phyloP scores from a whole-genome alignment of 2,797 vertebrate genomes.

The Lagodon rhomboides region DNA sequence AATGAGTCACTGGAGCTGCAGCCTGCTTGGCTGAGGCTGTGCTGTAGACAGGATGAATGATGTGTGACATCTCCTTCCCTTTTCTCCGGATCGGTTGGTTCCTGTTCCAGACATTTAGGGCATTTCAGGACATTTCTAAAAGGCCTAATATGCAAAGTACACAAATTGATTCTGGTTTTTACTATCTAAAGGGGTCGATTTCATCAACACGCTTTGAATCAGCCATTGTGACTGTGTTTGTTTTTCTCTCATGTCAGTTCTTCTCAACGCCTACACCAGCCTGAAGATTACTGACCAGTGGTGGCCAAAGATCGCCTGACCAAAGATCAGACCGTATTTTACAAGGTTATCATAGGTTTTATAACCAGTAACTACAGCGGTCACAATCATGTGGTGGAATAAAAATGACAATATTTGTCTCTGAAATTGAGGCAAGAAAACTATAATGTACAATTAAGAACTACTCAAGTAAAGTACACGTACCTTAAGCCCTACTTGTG shows the following conservation, averaged over 20 bases:
- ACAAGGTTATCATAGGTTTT: neutral
- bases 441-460: neutral
- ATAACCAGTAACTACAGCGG: neutral
- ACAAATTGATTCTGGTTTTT: neutral
- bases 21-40: conserved; percentile 9
- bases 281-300: too few relatives aligned
- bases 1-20: conserved; percentile 45
- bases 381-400: neutral
- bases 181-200: neutral
- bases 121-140: neutral
- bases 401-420: neutral
- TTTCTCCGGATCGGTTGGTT: neutral
- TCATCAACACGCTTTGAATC: neutral
- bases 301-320: too few relatives aligned
- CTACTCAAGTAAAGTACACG: neutral
- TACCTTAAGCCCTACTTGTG: neutral
- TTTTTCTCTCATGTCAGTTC: neutral
- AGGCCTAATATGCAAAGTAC: neutral
- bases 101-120: neutral
- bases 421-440: neutral
- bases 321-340: neutral
- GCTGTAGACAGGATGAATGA: conserved; percentile 6
- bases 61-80: neutral
- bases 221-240: conserved; percentile 3
- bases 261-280: too few relatives aligned